Conservation (phyloP, 2,888 invertebrate genomes). For the Nemurella pictetii region DNA sequence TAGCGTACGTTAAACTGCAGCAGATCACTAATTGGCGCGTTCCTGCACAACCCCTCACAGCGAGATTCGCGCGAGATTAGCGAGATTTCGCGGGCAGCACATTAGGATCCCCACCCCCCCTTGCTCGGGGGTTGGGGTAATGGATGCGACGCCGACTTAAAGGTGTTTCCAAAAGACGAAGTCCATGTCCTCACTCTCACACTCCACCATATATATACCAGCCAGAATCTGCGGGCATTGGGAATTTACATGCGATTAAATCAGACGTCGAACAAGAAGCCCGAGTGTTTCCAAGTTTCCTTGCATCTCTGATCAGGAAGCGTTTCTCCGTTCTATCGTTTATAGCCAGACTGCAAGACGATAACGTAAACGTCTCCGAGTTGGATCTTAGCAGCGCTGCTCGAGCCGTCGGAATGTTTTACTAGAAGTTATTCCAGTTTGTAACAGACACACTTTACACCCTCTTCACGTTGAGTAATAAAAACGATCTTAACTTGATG, state of each 20-base stretch:
- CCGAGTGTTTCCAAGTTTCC: neutral
- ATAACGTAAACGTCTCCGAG: neutral
- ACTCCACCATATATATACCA: no score
- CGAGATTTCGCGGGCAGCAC: neutral
- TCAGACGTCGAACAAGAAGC: neutral
- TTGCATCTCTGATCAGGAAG: constrained; percentile 2
- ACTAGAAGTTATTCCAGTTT: constrained; percentile 14
- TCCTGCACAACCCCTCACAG: neutral
- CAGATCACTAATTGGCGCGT: neutral
- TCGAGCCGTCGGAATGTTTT: neutral
- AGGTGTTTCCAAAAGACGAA: neutral
- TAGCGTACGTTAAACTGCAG: neutral
- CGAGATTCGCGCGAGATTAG: neutral
- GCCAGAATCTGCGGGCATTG: neutral
- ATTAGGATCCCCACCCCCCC: no score
- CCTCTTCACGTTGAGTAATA: constrained; percentile 1
- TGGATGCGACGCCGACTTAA: neutral
- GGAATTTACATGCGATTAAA: constrained; percentile 21
- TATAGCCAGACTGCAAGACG: neutral
- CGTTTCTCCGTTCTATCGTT: no score
- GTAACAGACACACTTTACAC: constrained; percentile 4
- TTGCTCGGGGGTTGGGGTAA: neutral
- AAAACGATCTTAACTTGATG: constrained; percentile 10
- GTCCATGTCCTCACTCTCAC: neutral
- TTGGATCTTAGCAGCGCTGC: neutral